Conservation (phyloP, 2,797 vertebrate genomes). For the Acanthopagrus latus region DNA sequence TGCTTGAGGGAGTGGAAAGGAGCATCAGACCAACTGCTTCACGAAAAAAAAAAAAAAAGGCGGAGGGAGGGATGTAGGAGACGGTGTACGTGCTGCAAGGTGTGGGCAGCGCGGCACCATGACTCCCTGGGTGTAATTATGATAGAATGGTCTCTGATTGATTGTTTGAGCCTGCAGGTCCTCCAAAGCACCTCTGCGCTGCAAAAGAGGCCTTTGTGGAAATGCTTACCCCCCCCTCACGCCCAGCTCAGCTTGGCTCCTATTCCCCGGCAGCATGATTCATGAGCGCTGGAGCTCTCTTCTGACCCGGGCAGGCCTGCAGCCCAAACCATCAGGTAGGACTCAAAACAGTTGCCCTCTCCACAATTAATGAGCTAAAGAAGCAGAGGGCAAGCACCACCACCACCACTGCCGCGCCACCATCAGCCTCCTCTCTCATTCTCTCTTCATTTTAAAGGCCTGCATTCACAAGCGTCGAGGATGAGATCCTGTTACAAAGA, state of each 20-base stretch:
- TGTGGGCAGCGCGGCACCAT: conserved; percentile 54
- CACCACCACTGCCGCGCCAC: not conserved
- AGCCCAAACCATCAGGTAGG: conserved; percentile 80
- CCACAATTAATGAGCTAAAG: conserved; percentile 80
- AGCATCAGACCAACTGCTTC: conserved; percentile 35
- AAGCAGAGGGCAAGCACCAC: conserved; percentile 54
- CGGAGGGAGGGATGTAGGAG: conserved; percentile 29
- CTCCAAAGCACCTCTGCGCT: conserved; percentile 66
- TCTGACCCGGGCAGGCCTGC: conserved; percentile 73
- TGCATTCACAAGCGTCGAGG: conserved; percentile 45
- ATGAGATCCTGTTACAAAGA: conserved; percentile 60
- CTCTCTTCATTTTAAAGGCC: conserved; percentile 46
- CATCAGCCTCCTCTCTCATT: conserved; percentile 20
- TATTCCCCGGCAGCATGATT: conserved; percentile 81
- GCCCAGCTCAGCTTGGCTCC: conserved; percentile 66
- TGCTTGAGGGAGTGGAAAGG: conserved; percentile 38
- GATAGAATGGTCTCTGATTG: conserved; percentile 78
- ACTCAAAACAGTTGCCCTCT: conserved; percentile 81
- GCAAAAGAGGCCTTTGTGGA: conserved; percentile 63
- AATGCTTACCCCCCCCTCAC: conserved; percentile 44
- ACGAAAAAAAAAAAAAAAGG: conserved; percentile 35
- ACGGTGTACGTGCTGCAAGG: conserved; percentile 54
- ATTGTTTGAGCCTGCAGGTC: conserved; percentile 74
- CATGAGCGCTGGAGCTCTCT: conserved; percentile 73
- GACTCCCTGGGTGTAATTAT: conserved; percentile 75